Evolutionary conservation across 2,888 invertebrate genomes (phyloP).

Genomic region (Ditula angustiorana): DNA sequence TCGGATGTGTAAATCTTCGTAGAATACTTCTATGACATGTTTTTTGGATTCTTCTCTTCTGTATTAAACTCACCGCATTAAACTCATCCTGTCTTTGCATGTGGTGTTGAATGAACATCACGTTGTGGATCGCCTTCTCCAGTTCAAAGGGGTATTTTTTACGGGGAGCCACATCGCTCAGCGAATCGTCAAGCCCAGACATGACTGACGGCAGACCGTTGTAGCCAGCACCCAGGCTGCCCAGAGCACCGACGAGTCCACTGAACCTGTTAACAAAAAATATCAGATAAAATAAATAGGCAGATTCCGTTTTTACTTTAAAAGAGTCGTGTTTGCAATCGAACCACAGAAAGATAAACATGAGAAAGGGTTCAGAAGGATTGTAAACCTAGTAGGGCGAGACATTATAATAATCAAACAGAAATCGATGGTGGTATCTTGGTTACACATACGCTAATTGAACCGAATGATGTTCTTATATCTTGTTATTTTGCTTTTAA

Average conservation of each 20-base stretch:
- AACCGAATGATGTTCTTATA: no score
- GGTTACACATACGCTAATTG: no score
- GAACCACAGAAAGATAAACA: no score
- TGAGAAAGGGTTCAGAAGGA: no score
- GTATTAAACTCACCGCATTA: slow-evolving; percentile 91
- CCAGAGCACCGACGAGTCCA: slow-evolving; percentile 90
- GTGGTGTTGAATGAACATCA: slow-evolving; percentile 98
- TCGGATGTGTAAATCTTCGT: neutral
- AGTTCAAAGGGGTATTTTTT: slow-evolving; percentile 97
- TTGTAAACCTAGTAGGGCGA: no score
- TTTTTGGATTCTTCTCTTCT: neutral
- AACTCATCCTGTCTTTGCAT: slow-evolving; percentile 97
- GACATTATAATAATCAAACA: no score
- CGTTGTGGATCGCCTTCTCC: slow-evolving; percentile 97
- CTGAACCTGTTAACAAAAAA: slow-evolving; percentile 85
- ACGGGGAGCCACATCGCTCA: slow-evolving; percentile 91
- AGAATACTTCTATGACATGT: neutral
- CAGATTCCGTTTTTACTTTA: no score
- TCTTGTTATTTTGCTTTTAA: no score
- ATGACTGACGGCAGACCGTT: slow-evolving; percentile 94
- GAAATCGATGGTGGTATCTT: no score
- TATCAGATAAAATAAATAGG: neutral
- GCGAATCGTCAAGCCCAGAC: slow-evolving; percentile 93
- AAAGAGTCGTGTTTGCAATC: no score
- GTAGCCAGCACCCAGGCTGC: slow-evolving; percentile 88